A percentile compares a stretch with the other conserved stretches of the same genome.
phyloP scores from a whole-genome alignment of 1,140 invertebrate genomes.

The Ephestia elutella region DNA sequence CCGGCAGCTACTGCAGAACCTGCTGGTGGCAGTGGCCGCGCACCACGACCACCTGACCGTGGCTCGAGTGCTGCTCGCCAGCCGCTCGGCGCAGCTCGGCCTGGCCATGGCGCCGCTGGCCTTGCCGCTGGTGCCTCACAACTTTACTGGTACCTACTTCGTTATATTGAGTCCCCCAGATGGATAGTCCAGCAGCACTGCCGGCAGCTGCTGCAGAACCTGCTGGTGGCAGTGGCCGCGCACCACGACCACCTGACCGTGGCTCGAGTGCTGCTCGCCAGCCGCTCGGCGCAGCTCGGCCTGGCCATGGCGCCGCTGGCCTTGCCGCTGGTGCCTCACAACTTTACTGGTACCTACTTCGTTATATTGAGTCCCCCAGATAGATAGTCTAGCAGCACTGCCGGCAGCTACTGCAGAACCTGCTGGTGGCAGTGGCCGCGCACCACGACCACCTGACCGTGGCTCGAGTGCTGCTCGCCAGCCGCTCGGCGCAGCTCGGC shows the following conservation, averaged over 20 bases:
- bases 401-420: conserved; percentile 83
- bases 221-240: conserved; percentile 90
- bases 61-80: conserved; percentile 88
- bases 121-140: conserved; percentile 81
- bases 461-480: conserved; percentile 88
- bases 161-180: conserved; percentile 59
- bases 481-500: conserved; percentile 84
- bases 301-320: conserved; percentile 81
- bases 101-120: conserved; percentile 81
- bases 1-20: conserved; percentile 93
- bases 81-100: conserved; percentile 84
- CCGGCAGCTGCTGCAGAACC: conserved; percentile 83
- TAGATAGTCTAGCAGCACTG: conserved; percentile 95
- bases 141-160: conserved; percentile 81
- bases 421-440: conserved; percentile 90
- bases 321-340: conserved; percentile 81
- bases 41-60: conserved; percentile 93
- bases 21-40: conserved; percentile 91
- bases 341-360: conserved; percentile 81
- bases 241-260: conserved; percentile 93
- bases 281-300: conserved; percentile 84
- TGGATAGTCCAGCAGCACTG: conserved; percentile 95
- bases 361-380: too few relatives aligned
- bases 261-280: conserved; percentile 88
- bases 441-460: conserved; percentile 93